Evolutionary conservation across 1,140 invertebrate species (phyloP), one percentile per base, ranked within the genome.

Genomic region (Zeugodacus cucurbitae): DNA sequence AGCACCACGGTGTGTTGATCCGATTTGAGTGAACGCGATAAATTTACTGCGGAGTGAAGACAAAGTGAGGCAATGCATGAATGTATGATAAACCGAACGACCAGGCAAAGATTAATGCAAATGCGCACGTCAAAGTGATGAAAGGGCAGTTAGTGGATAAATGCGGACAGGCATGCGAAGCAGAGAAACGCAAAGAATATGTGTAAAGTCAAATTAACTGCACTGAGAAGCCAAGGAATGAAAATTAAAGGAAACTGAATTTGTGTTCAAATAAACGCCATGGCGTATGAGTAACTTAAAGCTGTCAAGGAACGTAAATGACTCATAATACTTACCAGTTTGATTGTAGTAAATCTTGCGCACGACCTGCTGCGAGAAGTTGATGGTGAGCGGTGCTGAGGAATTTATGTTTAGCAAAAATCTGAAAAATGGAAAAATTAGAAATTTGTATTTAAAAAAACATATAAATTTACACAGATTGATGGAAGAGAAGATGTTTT

Each of bases 331-430:
- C 91, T 90, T 90, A 93, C 92, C 90, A 90, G 92, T 93, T 87
- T 92, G 90, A 92, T 93, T 93, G 91, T 92, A 93, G 90, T 90
- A 93, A 59, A 93, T 89, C 89, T 93, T 91, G 86, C 92, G 91
- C 88, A 89, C 91, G 89, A 93, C 91, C 86, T 90, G 90, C 90
- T 90, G 89, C 86, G 92, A 92, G 86, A 93, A 92, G 87, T 89
- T 90, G 89, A 93, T 92, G 88, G 89, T 91, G 88, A 93, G 90
- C 87, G 92, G 92, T 88, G 91, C 90, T 48, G 92, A 91, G 88
- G 88, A 87, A 89, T 93, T 93, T 54, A 93, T 88, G 41, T 91
- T 89, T 41, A 93, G 90, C 82, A 91, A 89, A 90, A 93, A 93
- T 89, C 92, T 93, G 90, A 29, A 91, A 91, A 86, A n/a, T n/a